Percentiles rank a stretch among this genome's conserved stretches.
Evolutionary conservation across 2,888 invertebrate species (phyloP).

Genomic region (Perdita meconis): DNA sequence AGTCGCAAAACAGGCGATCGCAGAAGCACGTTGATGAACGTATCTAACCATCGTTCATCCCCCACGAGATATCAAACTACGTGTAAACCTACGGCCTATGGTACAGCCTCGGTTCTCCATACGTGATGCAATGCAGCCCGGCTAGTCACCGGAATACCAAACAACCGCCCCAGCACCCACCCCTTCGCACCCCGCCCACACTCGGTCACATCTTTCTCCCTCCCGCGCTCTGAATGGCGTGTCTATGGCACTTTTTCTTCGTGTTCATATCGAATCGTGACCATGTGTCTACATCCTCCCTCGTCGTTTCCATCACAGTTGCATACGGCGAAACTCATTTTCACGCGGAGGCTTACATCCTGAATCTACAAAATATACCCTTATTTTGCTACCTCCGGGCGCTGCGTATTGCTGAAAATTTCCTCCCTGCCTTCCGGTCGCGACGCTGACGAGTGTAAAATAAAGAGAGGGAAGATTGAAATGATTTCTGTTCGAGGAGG

Average conservation of each 20-base stretch:
- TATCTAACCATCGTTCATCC: constrained; percentile 58
- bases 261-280: constrained; percentile 66
- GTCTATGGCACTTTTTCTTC: constrained; percentile 66
- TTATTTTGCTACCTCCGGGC: constrained; percentile 11
- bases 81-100: constrained; percentile 73
- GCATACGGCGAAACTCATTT: constrained; percentile 76
- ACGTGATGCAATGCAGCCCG: constrained; percentile 78
- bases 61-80: constrained; percentile 65
- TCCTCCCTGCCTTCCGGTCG: background rate
- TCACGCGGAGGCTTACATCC: constrained; percentile 70
- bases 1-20: constrained; percentile 9
- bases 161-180: constrained; percentile 63
- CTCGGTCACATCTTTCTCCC: constrained; percentile 53
- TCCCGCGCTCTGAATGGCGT: constrained; percentile 13
- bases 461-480: background rate
- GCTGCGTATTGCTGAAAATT: constrained; percentile 30
- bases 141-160: constrained; percentile 77
- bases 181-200: constrained; percentile 33
- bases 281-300: constrained; percentile 56
- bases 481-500: too few species aligned
- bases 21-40: constrained; percentile 58
- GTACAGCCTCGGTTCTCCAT: constrained; percentile 72
- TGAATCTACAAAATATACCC: constrained; percentile 71
- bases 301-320: constrained; percentile 54
- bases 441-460: constrained; percentile 8